These are phyloP conservation scores for Tipula unca DNA, from an alignment of 2,888 invertebrate species.

Conservation along the genomic window DNA sequence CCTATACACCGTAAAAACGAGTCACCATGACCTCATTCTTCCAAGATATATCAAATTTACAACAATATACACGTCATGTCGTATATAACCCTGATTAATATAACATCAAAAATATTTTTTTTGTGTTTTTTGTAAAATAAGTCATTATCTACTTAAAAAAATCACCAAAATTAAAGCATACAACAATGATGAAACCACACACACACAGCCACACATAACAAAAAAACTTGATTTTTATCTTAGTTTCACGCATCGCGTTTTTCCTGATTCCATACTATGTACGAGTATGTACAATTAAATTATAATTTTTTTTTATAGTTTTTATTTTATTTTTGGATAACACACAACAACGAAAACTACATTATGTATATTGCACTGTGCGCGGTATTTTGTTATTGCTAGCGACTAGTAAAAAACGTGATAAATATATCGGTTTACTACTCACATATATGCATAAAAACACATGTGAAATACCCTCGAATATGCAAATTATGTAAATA, in stretches of 20 bases:
- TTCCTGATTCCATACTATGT: neutral
- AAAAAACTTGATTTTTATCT: neutral
- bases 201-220: neutral
- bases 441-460: neutral
- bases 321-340: neutral
- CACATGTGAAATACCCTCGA: neutral
- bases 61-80: neutral
- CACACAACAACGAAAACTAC: neutral
- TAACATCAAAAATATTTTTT: neutral
- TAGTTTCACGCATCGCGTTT: neutral
- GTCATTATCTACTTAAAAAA: neutral
- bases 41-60: neutral
- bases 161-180: constrained; percentile 8
- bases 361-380: neutral
- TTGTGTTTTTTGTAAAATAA: neutral
- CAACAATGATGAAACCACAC: neutral
- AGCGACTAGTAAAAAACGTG: neutral
- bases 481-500: neutral
- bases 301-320: neutral
- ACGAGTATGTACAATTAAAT: constrained; percentile 14
- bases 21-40: neutral
- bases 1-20: neutral
- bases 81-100: constrained; percentile 14
- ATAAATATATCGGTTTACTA: neutral
- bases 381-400: neutral